Conservation (phyloP, 2,888 invertebrate genomes). For the Hirtodrosophila duncani region DNA sequence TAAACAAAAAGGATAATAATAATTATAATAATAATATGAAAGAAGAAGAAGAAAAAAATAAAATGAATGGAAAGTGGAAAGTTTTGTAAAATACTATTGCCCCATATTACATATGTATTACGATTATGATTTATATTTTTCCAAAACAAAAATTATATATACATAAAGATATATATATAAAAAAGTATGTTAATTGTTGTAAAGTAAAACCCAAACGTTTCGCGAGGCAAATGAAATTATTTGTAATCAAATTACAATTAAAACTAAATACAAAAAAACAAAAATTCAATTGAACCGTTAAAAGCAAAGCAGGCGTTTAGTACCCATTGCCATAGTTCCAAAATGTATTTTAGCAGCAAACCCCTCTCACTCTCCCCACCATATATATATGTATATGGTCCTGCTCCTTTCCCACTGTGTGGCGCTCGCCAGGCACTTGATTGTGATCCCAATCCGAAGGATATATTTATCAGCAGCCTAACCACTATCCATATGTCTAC, state of each 20-base stretch:
- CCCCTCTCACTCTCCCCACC: no score
- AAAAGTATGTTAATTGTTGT: conserved; percentile 72
- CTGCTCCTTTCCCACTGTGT: no score
- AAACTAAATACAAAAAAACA: conserved; percentile 18
- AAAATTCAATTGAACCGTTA: conserved; percentile 31
- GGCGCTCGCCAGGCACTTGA: conserved; percentile 17
- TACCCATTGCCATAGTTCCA: conserved; percentile 23
- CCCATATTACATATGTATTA: conserved; percentile 63
- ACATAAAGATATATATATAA: conserved; percentile 48
- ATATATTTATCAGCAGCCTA: conserved; percentile 30
- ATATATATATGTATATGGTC: no score
- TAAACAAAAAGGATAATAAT: conserved; percentile 56
- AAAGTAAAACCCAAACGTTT: conserved; percentile 45
- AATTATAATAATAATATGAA: conserved; percentile 60
- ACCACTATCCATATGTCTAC: conserved; percentile 14
- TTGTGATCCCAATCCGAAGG: conserved; percentile 31
- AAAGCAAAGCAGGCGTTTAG: conserved; percentile 7
- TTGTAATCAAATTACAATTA: conserved; percentile 71
- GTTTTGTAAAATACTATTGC: conserved; percentile 65
- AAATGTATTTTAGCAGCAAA: conserved; percentile 6
- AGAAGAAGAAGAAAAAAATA: conserved; percentile 34
- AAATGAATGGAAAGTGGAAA: no score
- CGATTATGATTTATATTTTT: conserved; percentile 51
- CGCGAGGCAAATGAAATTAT: conserved; percentile 29
- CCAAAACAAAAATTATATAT: conserved; percentile 51